phyloP scores from a whole-genome alignment of 2,113 vertebrate genomes.

The Ophiodon elongatus region DNA sequence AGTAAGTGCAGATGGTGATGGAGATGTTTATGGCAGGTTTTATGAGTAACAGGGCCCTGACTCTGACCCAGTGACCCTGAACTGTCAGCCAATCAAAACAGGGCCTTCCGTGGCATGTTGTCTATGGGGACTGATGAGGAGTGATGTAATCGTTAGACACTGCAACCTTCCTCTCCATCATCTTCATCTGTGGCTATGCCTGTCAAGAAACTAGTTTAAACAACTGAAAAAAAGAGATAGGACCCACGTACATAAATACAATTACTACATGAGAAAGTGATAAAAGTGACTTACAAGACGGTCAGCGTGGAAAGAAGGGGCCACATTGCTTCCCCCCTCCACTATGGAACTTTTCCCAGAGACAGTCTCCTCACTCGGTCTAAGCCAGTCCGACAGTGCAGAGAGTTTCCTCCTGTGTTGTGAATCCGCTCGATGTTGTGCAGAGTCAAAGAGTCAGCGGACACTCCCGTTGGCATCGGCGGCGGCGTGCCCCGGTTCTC shows the following conservation, averaged over 20 bases:
- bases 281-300: constrained; percentile 85
- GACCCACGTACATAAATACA: background rate
- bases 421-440: constrained; percentile 76
- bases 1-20: constrained; percentile 75
- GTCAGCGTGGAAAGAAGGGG: constrained; percentile 87
- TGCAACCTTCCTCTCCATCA: constrained; percentile 55
- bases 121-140: constrained; percentile 73
- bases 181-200: constrained; percentile 29
- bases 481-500: constrained; percentile 75
- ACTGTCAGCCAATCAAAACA: constrained; percentile 82
- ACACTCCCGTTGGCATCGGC: constrained; percentile 82
- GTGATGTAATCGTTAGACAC: constrained; percentile 73
- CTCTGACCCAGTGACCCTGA: constrained; percentile 80
- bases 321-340: constrained; percentile 87
- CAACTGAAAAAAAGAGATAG: background rate
- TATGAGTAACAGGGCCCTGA: constrained; percentile 77
- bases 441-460: constrained; percentile 80
- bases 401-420: constrained; percentile 72
- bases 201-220: constrained; percentile 36
- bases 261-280: constrained; percentile 40
- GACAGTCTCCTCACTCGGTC: constrained; percentile 81
- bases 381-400: constrained; percentile 80
- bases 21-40: constrained; percentile 81
- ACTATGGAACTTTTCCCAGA: constrained; percentile 84
- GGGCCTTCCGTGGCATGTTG: constrained; percentile 72